Evolutionary conservation across 2,797 vertebrate species (phyloP), one percentile per base, ranked within the genome.

Genomic region (Danio choprae): DNA sequence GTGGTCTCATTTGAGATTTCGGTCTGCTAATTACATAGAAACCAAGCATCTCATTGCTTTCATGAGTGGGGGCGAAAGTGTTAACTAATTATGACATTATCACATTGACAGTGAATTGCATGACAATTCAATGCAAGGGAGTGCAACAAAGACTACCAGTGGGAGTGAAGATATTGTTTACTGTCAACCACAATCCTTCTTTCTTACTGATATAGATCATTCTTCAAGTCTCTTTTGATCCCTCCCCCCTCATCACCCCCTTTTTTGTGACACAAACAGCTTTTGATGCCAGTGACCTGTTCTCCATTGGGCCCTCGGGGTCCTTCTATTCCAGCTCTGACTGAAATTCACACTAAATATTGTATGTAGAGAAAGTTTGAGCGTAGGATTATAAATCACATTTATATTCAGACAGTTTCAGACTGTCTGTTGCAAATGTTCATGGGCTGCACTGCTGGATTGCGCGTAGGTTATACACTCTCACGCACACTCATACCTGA

Each of bases 141-240:
- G 2, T 13, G 18, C 50, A 22, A 15, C 53, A 43, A 22, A 29
- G 4, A 43, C n/a, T 15, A 70, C 36, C 10, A 56, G 12, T 6
- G 38, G 4, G 8, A 56, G 50, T 15, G 7, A 71, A 56, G n/a
- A 71, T 20, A 71, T 40, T 41, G 73, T 64, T 50, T 63, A 29
- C 20, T 62, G 70, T 70, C 69, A 40, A 71, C 59, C 15, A 29
- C 53, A 40, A 38, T n/a, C 15, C 8, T 0, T n/a, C n/a, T 74
- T 43, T 60, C 29, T 41, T 12, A 15, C 78, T 16, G 53, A 79
- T 74, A 78, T 43, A n/a, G n/a, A 71, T 75, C 81, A 60, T n/a
- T 50, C 15, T 41, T 81, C 59, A 22, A 71, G 75, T 85, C 72
- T 63, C 60, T 59, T 81, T 79, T 81, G 75, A 77, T 44, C 64